phyloP scores from a whole-genome alignment of 64 coral and sea anemone species.

The Dendronephthya gigantea region DNA sequence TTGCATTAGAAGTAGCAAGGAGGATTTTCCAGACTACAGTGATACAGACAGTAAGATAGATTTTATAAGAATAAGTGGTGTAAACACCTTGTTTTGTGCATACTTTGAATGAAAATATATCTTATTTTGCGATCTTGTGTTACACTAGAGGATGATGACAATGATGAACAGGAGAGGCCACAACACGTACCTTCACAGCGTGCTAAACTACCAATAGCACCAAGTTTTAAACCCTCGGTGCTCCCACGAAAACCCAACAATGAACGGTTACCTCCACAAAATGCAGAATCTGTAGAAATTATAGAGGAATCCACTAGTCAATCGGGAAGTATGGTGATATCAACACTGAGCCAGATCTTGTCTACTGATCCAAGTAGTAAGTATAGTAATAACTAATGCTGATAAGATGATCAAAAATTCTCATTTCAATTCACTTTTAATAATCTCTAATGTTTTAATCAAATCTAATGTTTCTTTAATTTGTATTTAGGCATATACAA shows the following conservation, averaged over 20 bases:
- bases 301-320: neutral
- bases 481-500: neutral
- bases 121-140: neutral
- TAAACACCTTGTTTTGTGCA: neutral
- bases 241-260: neutral
- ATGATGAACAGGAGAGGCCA: neutral
- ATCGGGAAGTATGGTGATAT: neutral
- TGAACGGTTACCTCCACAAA: neutral
- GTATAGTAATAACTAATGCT: neutral
- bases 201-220: neutral
- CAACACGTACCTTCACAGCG: neutral
- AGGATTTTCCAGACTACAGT: slow-evolving; percentile 14
- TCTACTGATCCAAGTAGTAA: slow-evolving; percentile 14
- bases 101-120: neutral
- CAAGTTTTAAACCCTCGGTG: neutral
- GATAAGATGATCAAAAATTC: neutral
- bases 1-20: slow-evolving; percentile 15
- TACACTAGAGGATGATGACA: slow-evolving; percentile 5
- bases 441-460: neutral
- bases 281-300: neutral
- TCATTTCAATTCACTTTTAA: neutral
- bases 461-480: neutral
- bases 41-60: slow-evolving; percentile 11
- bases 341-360: neutral
- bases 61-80: neutral